Evolutionary conservation across 2,797 vertebrate species (phyloP), one percentile per base, ranked within the genome.

Genomic region (Helarctos malayanus): DNA sequence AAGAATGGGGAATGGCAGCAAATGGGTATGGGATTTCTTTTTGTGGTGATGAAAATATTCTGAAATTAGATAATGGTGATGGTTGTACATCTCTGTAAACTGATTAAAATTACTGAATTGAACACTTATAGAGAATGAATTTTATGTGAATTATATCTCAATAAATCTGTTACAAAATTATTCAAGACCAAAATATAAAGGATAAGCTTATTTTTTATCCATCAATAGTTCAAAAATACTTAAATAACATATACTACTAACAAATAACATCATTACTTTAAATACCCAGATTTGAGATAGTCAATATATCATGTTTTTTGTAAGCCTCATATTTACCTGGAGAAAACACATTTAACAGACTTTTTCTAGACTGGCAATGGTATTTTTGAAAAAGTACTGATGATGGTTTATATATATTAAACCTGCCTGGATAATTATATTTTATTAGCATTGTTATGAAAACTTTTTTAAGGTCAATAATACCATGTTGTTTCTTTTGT

Each of bases 111-210:
- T 45, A 75, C 25, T 83, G 47, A 92, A 56, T 84, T 76, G 7
- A 54, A 57, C n/a, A 49, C 7, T 78, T 81, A 63, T 52, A 69
- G n/a, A 84, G 18, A 41, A 29, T 79, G 45, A 89, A 78, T 89
- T 87, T 94, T 95, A 82, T 92, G n/a, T 69, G n/a, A 89, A 81
- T 96, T 93, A 88, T 21, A 88, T 76, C 61, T 89, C 41, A 78
- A 7, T 65, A 71, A 89, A 65, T 52, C 25, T 91, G 18, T 73
- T 79, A 82, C 52, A 63, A 65, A 76, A 92, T 88, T 65, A 78
- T 65, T 81, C 4, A 87, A 93, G 49, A 68, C 21, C 23, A 91
- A 73, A 52, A 90, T 91, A 75, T 76, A 83, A 85, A 91, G 47
- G n/a, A 41, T 19, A 94, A 56, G 8, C 35, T 61, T 91, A 75